These are phyloP conservation scores for Platygyra sinensis DNA, from an alignment of 64 coral and sea anemone species.

Conservation along the genomic window DNA sequence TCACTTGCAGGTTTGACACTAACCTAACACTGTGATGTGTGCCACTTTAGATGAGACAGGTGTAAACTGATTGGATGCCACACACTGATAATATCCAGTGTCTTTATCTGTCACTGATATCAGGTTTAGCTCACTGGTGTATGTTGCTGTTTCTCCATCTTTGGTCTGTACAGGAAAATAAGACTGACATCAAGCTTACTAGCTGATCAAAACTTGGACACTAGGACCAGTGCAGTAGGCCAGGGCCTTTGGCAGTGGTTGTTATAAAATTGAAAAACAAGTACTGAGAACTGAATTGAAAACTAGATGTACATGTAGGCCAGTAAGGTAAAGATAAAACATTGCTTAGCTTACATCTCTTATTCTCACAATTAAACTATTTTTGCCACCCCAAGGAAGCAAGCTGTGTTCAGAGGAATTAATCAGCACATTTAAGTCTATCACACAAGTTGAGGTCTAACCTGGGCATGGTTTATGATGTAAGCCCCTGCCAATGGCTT, in stretches of 20 bases:
- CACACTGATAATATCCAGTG: constrained; percentile 77
- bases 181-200: neutral
- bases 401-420: too few species aligned
- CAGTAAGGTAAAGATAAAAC: too few species aligned
- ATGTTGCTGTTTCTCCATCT: constrained; percentile 23
- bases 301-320: too few species aligned
- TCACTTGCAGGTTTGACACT: neutral
- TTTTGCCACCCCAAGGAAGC: too few species aligned
- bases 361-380: too few species aligned
- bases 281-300: too few species aligned
- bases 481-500: neutral
- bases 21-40: constrained; percentile 65
- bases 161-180: constrained; percentile 40
- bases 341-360: too few species aligned
- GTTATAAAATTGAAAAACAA: too few species aligned
- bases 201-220: neutral
- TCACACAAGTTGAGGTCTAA: neutral
- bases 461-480: constrained; percentile 22
- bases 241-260: too few species aligned
- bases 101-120: constrained; percentile 44
- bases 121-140: constrained; percentile 61
- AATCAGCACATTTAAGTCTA: neutral
- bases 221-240: too few species aligned
- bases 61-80: constrained; percentile 48
- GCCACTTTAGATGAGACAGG: constrained; percentile 56